Evolutionary conservation across 2,888 invertebrate species (phyloP).

Genomic region (Troides helena): DNA sequence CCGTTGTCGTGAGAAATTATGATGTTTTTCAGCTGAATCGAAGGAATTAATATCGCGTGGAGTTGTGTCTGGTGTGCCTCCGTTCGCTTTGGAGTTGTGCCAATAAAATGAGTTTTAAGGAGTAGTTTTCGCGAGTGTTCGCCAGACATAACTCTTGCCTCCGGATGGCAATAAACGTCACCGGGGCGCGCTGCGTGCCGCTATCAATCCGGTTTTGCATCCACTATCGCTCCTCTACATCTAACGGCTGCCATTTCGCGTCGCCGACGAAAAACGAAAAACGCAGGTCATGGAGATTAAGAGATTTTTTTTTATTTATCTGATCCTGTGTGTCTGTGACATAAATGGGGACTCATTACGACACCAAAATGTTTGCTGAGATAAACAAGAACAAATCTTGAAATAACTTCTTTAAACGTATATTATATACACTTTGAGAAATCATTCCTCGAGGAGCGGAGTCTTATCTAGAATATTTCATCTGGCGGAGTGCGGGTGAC

Average conservation of each 20-base stretch:
- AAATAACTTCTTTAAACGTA: too few species aligned
- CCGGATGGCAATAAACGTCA: slow-evolving; percentile 67
- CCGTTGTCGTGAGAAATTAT: slow-evolving; percentile 62
- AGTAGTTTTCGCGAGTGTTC: slow-evolving; percentile 58
- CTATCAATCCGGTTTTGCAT: slow-evolving; percentile 73
- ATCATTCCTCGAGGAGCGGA: too few species aligned
- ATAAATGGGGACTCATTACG: too few species aligned
- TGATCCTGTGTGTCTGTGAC: too few species aligned
- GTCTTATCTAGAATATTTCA: too few species aligned
- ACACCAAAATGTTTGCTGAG: too few species aligned
- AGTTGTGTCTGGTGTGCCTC: slow-evolving; percentile 42
- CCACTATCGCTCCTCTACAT: slow-evolving; percentile 69
- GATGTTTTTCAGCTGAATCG: slow-evolving; percentile 71
- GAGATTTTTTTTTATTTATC: too few species aligned
- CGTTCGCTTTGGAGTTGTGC: slow-evolving; percentile 65
- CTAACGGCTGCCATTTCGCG: slow-evolving; percentile 52
- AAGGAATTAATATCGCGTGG: slow-evolving; percentile 61
- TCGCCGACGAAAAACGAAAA: slow-evolving; percentile 15
- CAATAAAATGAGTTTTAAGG: slow-evolving; percentile 67
- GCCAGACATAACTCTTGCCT: slow-evolving; percentile 57
- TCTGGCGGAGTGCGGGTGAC: slow-evolving; percentile 12
- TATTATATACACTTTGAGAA: too few species aligned
- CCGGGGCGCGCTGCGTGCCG: slow-evolving; percentile 56
- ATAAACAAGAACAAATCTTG: too few species aligned
- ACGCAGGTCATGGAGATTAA: too few species aligned